Evolutionary conservation across 2,113 vertebrate species (phyloP).

Genomic region (Pampusana beccarii): DNA sequence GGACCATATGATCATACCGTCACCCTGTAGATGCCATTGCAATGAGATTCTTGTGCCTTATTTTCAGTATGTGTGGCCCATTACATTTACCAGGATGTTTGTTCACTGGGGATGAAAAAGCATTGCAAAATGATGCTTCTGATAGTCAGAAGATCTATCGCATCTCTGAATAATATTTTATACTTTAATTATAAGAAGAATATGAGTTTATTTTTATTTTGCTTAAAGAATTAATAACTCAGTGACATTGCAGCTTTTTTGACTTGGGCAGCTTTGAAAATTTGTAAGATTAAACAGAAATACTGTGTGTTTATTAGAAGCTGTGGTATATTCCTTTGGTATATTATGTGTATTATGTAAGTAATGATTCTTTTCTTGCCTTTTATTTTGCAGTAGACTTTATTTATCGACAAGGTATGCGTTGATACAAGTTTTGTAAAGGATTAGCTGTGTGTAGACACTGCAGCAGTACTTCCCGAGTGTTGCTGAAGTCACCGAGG

Average conservation of each 20-base stretch:
- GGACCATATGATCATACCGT: neutral
- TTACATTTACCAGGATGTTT: neutral
- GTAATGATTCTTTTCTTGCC: fast-evolving
- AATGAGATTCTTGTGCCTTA: neutral
- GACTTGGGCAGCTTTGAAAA: neutral
- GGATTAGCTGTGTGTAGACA: neutral
- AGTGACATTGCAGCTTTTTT: neutral
- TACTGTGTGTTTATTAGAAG: neutral
- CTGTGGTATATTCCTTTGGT: neutral
- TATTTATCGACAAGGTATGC: neutral
- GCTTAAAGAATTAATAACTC: neutral
- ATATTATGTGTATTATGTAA: neutral
- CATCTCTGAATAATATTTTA: neutral
- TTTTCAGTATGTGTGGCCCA: neutral
- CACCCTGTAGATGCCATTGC: neutral
- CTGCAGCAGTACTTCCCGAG: neutral
- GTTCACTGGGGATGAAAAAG: neutral
- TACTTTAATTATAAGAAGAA: neutral
- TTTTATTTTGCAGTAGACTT: neutral
- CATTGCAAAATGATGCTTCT: neutral
- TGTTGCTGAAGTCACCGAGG: neutral
- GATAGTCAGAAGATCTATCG: neutral
- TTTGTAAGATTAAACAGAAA: neutral
- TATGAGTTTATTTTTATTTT: neutral
- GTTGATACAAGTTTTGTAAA: neutral